These are phyloP conservation scores for Limnothrissa miodon DNA, from an alignment of 2,113 vertebrate species.

Conservation along the genomic window DNA sequence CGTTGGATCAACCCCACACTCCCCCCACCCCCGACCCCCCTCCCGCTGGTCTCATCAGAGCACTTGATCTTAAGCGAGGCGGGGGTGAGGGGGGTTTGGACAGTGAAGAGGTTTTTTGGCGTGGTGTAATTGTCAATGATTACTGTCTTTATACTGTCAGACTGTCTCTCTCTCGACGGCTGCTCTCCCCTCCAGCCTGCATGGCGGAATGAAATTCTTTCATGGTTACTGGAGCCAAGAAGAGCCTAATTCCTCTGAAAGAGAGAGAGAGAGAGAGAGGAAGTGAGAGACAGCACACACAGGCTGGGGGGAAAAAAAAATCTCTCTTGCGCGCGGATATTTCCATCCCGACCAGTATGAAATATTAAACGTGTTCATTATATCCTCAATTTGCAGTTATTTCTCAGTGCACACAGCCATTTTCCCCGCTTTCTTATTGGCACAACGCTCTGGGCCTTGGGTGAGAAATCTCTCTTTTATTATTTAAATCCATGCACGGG, in stretches of 20 bases:
- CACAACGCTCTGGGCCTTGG: conserved; percentile 68
- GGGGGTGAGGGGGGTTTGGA: conserved; percentile 33
- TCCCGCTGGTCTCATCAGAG: conserved; percentile 46
- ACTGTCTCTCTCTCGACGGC: conserved; percentile 50
- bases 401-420: conserved; percentile 71
- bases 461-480: conserved; percentile 79
- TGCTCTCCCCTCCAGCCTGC: conserved; percentile 46
- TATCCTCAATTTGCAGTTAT: conserved; percentile 79
- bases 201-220: conserved; percentile 64
- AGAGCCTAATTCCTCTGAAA: conserved; percentile 66
- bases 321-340: conserved; percentile 62
- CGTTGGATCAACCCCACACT: conserved; percentile 6
- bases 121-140: conserved; percentile 75
- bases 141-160: conserved; percentile 63
- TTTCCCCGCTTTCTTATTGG: conserved; percentile 73
- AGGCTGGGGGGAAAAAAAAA: conserved; percentile 32
- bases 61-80: conserved; percentile 51
- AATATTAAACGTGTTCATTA: conserved; percentile 83
- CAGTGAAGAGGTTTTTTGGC: conserved; percentile 58
- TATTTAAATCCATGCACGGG: conserved; percentile 78
- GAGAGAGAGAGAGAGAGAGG: conserved; percentile 26
- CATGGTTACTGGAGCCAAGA: conserved; percentile 60
- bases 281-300: conserved; percentile 38
- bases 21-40: too few species aligned
- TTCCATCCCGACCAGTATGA: conserved; percentile 73